These are phyloP conservation scores for Pampus argenteus DNA, from an alignment of 2,797 vertebrate genomes.

Conservation along the genomic window DNA sequence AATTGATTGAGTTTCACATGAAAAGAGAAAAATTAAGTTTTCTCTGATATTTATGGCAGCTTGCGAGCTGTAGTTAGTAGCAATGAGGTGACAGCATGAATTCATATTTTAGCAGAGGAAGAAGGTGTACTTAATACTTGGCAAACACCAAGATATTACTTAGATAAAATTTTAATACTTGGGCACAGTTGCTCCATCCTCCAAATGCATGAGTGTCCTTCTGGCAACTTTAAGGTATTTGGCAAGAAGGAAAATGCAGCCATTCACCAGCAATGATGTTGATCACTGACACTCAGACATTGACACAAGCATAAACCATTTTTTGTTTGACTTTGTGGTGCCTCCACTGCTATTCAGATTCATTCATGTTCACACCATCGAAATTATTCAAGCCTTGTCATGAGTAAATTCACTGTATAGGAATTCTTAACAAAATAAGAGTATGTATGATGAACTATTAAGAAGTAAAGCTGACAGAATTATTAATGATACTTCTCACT, in stretches of 20 bases:
- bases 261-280: background rate
- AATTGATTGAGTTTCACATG: background rate
- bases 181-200: slow-evolving; percentile 16
- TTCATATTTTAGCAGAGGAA: slow-evolving; percentile 29
- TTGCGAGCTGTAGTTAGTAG: background rate
- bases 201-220: slow-evolving; percentile 26
- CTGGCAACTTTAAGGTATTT: slow-evolving; percentile 31
- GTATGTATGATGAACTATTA: no score
- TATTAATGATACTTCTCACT: no score
- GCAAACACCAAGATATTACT: slow-evolving; percentile 21
- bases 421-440: background rate
- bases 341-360: slow-evolving; percentile 3
- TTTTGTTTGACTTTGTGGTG: slow-evolving; percentile 30
- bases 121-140: slow-evolving; percentile 17
- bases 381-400: background rate
- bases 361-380: background rate
- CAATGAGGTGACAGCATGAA: slow-evolving; percentile 16
- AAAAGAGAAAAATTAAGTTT: background rate
- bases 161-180: slow-evolving; percentile 19
- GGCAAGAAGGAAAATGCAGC: slow-evolving; percentile 16
- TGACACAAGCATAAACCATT: slow-evolving; percentile 20
- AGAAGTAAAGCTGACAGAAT: no score
- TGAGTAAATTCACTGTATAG: background rate
- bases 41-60: slow-evolving; percentile 4
- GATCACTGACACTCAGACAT: slow-evolving; percentile 15